Evolutionary conservation across 2,888 invertebrate species (phyloP).

Genomic region (Lasioglossum figueresi): DNA sequence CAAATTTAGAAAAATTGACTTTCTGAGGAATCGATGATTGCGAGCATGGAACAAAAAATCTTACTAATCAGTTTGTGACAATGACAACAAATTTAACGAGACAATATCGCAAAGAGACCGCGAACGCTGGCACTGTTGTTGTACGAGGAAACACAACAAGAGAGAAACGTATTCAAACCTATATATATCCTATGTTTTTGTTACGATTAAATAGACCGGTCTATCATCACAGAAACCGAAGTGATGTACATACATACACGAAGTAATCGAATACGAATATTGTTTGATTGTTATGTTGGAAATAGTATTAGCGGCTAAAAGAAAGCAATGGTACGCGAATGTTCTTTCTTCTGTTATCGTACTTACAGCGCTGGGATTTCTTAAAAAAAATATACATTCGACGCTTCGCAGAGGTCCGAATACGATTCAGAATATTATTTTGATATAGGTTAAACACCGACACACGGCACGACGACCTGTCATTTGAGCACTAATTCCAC

Average conservation of each 20-base stretch:
- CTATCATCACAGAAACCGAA: background rate
- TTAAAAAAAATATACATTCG: conserved; percentile 10
- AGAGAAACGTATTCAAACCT: background rate
- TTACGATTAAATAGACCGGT: background rate
- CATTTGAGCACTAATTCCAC: conserved; percentile 51
- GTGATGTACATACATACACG: background rate
- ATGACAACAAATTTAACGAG: conserved; percentile 18
- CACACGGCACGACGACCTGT: conserved; percentile 37
- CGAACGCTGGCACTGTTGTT: background rate
- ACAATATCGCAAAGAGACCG: background rate
- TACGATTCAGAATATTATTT: conserved; percentile 14
- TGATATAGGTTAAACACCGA: conserved; percentile 36
- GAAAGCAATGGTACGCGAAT: background rate
- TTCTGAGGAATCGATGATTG: background rate
- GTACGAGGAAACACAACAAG: background rate
- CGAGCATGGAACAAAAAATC: background rate
- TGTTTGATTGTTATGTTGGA: background rate
- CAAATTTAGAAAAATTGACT: background rate
- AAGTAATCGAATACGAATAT: background rate
- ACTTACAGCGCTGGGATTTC: conserved; percentile 24
- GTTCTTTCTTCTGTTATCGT: background rate
- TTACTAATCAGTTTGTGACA: background rate
- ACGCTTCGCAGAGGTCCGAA: conserved; percentile 4
- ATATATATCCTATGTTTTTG: background rate
- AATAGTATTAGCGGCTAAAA: background rate